phyloP scores from a whole-genome alignment of 2,888 invertebrate species.

The Agrotis exclamationis region DNA sequence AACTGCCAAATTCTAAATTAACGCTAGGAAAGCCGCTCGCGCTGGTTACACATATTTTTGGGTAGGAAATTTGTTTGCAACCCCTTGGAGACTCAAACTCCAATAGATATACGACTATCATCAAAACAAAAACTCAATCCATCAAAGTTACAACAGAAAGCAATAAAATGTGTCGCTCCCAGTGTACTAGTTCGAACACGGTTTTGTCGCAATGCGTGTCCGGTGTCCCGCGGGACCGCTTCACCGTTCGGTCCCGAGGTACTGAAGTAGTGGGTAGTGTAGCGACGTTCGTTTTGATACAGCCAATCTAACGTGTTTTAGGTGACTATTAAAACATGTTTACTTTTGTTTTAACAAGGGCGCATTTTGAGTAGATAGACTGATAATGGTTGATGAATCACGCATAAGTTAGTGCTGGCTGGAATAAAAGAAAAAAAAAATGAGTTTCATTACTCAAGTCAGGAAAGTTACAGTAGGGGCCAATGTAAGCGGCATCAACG shows the following conservation, averaged over 20 bases:
- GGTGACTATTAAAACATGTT: conserved; percentile 19
- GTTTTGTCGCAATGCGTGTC: conserved; percentile 75
- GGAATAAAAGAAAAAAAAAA: background rate
- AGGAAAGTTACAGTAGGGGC: too few relatives aligned
- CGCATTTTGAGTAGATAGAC: background rate
- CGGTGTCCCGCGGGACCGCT: conserved; percentile 68
- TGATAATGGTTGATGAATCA: conserved; percentile 21
- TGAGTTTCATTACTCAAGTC: background rate
- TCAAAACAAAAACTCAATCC: conserved; percentile 41
- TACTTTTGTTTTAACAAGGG: conserved; percentile 5
- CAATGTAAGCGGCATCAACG: too few relatives aligned
- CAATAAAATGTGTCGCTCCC: conserved; percentile 40
- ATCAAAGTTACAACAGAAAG: conserved; percentile 36
- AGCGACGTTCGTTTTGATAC: conserved; percentile 39
- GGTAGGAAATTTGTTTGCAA: background rate
- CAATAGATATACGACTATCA: background rate
- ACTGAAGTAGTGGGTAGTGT: conserved; percentile 36
- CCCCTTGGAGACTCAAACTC: background rate
- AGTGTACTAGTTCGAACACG: conserved; percentile 55
- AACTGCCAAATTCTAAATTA: too few relatives aligned
- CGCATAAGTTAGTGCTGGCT: background rate
- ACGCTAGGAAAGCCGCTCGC: too few relatives aligned
- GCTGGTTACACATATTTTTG: background rate
- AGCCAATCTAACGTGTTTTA: conserved; percentile 37
- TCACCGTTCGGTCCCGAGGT: conserved; percentile 58